Evolutionary conservation across 1,140 invertebrate genomes (phyloP).

Genomic region (Antheraea pernyi): DNA sequence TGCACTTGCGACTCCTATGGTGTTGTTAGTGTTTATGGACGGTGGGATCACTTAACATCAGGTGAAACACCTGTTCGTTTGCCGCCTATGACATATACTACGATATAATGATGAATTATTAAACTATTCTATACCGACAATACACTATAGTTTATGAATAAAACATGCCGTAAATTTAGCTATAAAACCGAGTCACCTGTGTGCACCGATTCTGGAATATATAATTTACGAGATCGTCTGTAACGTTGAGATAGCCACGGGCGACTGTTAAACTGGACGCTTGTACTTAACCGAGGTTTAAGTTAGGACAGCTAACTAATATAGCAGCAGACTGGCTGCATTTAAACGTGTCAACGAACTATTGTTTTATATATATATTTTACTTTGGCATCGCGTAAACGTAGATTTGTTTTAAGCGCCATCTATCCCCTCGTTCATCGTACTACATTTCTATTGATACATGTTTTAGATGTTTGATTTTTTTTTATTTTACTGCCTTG

Average conservation of each 20-base stretch:
- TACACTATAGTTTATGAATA: constrained; percentile 4
- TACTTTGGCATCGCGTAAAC: background rate
- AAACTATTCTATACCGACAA: background rate
- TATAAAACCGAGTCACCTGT: background rate
- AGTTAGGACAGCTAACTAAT: background rate
- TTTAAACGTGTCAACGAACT: background rate
- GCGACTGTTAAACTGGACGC: background rate
- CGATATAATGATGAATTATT: background rate
- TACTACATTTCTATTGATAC: no score
- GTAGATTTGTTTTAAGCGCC: no score
- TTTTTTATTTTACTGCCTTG: no score
- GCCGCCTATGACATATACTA: no score
- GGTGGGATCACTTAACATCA: no score
- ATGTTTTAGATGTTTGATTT: no score
- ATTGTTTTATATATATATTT: background rate
- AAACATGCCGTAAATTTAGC: constrained; percentile 4
- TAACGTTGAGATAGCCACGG: background rate
- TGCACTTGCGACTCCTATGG: no score
- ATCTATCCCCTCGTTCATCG: no score
- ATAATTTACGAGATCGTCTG: constrained; percentile 4
- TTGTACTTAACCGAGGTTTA: background rate
- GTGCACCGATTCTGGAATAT: background rate
- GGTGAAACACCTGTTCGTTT: no score
- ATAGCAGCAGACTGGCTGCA: background rate
- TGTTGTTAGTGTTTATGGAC: no score